phyloP scores from a whole-genome alignment of 2,113 vertebrate species.

The Glareola pratincola region DNA sequence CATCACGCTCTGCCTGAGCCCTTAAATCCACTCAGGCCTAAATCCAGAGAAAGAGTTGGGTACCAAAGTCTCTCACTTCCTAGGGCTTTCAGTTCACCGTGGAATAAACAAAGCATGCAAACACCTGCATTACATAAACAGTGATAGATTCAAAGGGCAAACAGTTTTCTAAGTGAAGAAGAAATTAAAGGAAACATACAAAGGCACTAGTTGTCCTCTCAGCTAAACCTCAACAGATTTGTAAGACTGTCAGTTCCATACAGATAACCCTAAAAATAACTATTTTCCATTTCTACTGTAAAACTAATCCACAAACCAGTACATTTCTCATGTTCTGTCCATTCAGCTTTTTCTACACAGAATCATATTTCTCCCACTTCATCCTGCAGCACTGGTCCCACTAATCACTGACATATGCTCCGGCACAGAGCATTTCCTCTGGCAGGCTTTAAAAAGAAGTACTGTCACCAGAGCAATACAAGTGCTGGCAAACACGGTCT shows the following conservation, averaged over 20 bases:
- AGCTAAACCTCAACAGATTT: background rate
- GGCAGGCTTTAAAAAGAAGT: slow-evolving; percentile 29
- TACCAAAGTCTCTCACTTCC: background rate
- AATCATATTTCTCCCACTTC: background rate
- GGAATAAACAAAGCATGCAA: background rate
- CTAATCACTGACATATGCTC: slow-evolving; percentile 47
- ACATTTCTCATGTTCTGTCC: background rate
- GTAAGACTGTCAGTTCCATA: background rate
- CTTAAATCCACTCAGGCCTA: background rate
- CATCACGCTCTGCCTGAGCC: background rate
- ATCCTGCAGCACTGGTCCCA: slow-evolving; percentile 4
- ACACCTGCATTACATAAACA: background rate
- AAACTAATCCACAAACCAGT: background rate
- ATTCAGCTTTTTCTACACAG: slow-evolving; percentile 26
- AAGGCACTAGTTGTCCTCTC: background rate
- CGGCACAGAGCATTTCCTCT: slow-evolving; percentile 19
- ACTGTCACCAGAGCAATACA: background rate
- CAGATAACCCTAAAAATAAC: slow-evolving; percentile 5
- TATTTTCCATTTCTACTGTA: background rate
- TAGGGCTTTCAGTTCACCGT: background rate
- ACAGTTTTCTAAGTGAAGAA: background rate
- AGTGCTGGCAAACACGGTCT: slow-evolving; percentile 55
- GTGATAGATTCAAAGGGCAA: background rate
- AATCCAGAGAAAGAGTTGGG: background rate
- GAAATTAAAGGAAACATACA: background rate